These are phyloP conservation scores for Brenthis ino DNA, from an alignment of 2,888 invertebrate genomes.

Conservation along the genomic window DNA sequence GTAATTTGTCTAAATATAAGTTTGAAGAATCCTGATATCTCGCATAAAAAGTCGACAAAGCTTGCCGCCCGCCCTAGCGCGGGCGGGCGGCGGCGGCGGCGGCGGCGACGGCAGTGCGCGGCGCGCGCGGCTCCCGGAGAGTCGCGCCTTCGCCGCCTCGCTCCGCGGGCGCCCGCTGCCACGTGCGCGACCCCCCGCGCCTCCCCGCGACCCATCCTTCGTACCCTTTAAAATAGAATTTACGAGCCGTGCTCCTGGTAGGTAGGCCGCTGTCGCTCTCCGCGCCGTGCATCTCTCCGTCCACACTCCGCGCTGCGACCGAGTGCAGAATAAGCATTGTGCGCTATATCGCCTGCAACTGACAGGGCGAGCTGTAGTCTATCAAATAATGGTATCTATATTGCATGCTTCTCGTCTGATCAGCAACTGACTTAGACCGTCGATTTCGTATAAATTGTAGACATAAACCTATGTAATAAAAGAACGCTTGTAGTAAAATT, in stretches of 20 bases:
- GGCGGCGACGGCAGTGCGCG: conserved; percentile 63
- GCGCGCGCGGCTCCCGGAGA: conserved; percentile 66
- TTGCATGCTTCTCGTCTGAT: conserved; percentile 15
- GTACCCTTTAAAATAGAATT: conserved; percentile 36
- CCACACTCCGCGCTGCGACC: conserved; percentile 7
- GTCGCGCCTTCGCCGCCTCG: conserved; percentile 47
- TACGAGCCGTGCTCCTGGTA: conserved; percentile 19
- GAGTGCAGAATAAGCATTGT: conserved; percentile 20
- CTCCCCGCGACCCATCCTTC: conserved; percentile 35
- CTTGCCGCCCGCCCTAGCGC: conserved; percentile 36
- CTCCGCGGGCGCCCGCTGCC: conserved; percentile 20
- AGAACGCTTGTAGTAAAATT: not conserved
- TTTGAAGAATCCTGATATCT: conserved; percentile 28
- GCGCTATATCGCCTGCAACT: conserved; percentile 14
- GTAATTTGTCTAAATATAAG: not conserved
- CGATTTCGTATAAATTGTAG: not conserved
- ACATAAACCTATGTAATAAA: not conserved
- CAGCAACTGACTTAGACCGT: not conserved
- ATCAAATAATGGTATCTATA: conserved; percentile 22
- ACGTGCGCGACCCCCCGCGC: conserved; percentile 30
- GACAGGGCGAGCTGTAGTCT: conserved; percentile 19
- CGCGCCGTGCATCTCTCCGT: conserved; percentile 10
- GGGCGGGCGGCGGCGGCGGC: conserved; percentile 35
- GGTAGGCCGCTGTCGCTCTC: not conserved
- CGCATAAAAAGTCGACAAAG: conserved; percentile 36